These are phyloP conservation scores for Actenoides lindsayi DNA, from an alignment of 2,113 vertebrate genomes.

Conservation along the genomic window DNA sequence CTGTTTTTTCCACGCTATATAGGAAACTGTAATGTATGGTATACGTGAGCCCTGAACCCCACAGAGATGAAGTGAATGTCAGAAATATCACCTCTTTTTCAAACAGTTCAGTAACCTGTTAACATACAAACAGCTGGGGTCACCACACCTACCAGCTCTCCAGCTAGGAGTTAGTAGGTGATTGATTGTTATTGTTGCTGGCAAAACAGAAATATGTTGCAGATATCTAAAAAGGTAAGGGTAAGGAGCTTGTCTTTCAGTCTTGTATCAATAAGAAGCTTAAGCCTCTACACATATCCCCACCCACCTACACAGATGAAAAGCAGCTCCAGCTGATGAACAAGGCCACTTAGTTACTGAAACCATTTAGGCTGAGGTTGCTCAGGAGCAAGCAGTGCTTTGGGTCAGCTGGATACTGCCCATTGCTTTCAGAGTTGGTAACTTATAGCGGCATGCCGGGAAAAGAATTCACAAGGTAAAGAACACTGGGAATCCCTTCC, in stretches of 20 bases:
- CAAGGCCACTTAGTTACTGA: not conserved
- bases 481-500: not conserved
- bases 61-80: not conserved
- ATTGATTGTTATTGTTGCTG: not conserved
- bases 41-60: not conserved
- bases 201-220: not conserved
- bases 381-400: not conserved
- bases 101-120: not conserved
- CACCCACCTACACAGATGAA: rapidly evolving
- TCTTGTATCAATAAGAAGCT: not conserved
- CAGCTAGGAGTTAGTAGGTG: not conserved
- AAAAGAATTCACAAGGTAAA: not conserved
- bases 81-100: not conserved
- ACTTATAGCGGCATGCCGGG: too few species aligned
- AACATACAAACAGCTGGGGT: not conserved
- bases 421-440: not conserved
- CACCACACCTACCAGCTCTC: not conserved
- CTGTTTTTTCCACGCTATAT: not conserved
- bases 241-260: not conserved
- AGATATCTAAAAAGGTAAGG: not conserved
- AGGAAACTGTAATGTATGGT: not conserved
- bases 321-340: not conserved
- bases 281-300: not conserved
- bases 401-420: not conserved
- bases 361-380: not conserved